Evolutionary conservation across 1,140 invertebrate species (phyloP).

Genomic region (Choristoneura fumiferana): DNA sequence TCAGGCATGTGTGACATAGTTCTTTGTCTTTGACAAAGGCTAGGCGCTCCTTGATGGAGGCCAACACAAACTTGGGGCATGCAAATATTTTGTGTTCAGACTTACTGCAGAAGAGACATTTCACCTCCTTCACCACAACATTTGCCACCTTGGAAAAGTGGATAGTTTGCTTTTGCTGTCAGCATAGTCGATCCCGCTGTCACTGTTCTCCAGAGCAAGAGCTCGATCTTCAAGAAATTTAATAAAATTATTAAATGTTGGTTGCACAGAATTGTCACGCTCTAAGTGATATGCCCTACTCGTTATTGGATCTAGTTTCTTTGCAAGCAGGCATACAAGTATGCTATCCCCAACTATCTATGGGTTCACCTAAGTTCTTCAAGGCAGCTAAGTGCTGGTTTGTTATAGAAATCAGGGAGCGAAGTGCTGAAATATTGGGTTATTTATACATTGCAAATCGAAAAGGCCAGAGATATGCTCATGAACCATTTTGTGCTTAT

Average conservation of each 20-base stretch:
- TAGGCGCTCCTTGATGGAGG: no score
- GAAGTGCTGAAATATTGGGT: background rate
- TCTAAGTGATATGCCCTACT: background rate
- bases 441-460: background rate
- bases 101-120: no score
- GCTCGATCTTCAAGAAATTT: background rate
- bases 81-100: no score
- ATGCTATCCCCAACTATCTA: background rate
- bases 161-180: no score
- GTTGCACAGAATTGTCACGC: background rate
- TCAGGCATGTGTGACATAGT: no score
- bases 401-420: background rate
- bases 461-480: background rate
- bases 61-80: no score
- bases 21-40: no score
- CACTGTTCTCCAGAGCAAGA: background rate
- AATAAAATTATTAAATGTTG: background rate
- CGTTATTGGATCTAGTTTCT: no score
- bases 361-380: background rate
- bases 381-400: background rate
- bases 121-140: no score
- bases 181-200: background rate
- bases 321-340: background rate
- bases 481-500: background rate
- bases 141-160: no score